A percentile compares a stretch with the other conserved stretches of the same genome.
These are phyloP conservation scores for Goniozus legneri DNA, from an alignment of 1,140 invertebrate genomes.

Conservation along the genomic window DNA sequence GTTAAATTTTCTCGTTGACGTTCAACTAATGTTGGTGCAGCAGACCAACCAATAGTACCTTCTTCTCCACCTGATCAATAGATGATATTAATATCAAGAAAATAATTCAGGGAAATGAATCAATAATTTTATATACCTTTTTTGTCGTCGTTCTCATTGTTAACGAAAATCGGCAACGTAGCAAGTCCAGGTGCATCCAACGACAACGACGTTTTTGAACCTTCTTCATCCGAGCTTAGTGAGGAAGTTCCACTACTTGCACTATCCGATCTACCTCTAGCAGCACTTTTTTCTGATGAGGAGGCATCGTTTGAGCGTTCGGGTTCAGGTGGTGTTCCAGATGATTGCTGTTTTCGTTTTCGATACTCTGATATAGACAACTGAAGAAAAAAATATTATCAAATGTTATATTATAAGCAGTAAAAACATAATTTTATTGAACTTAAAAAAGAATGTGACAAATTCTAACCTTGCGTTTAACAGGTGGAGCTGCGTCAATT, in stretches of 20 bases:
- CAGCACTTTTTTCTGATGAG: conserved; percentile 38
- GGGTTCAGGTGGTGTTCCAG: conserved; percentile 42
- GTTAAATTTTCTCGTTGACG: conserved; percentile 72
- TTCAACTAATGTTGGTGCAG: conserved; percentile 69
- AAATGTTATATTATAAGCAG: conserved; percentile 4
- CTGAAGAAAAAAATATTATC: conserved; percentile 46
- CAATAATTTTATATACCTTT: conserved; percentile 37
- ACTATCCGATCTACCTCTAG: conserved; percentile 52
- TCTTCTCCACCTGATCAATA: conserved; percentile 37
- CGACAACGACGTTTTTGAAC: conserved; percentile 28
- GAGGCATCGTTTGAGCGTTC: conserved; percentile 41
- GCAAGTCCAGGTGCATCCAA: conserved; percentile 39
- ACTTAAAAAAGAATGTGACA: not conserved
- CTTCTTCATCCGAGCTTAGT: conserved; percentile 56
- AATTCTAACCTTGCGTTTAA: conserved; percentile 56
- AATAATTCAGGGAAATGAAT: not conserved
- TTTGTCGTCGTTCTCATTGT: conserved; percentile 38
- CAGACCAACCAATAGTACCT: conserved; percentile 48
- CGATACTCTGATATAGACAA: conserved; percentile 71
- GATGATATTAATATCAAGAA: not conserved
- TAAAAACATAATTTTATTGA: conserved; percentile 3
- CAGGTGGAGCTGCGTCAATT: conserved; percentile 32
- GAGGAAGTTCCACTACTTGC: conserved; percentile 56
- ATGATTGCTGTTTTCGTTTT: conserved; percentile 60
- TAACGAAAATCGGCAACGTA: conserved; percentile 43